Evolutionary conservation across 2,888 invertebrate species (phyloP).

Genomic region (Sesia apiformis): DNA sequence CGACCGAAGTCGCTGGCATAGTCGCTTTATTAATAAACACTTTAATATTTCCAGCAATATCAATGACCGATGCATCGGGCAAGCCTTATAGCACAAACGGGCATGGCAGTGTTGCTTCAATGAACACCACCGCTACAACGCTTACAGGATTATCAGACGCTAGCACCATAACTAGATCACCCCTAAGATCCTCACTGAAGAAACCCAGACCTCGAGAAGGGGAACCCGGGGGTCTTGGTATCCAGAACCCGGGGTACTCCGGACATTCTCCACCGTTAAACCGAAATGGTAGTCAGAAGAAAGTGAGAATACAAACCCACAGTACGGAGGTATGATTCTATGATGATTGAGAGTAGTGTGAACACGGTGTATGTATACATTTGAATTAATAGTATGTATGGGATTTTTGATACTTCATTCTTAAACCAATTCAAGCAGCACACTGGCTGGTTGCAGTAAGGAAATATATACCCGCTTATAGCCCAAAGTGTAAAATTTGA

Average conservation of each 20-base stretch:
- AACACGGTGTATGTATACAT: too few relatives aligned
- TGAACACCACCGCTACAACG: conserved; percentile 82
- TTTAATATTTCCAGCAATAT: conserved; percentile 73
- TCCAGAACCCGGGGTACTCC: conserved; percentile 89
- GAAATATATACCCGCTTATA: too few relatives aligned
- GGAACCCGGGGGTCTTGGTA: conserved; percentile 78
- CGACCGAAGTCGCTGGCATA: too few relatives aligned
- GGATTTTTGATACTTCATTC: too few relatives aligned
- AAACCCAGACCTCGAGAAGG: conserved; percentile 79
- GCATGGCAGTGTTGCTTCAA: conserved; percentile 81
- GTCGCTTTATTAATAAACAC: too few relatives aligned
- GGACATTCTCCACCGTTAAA: conserved; percentile 88
- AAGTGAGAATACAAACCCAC: conserved; percentile 93
- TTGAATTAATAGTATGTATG: too few relatives aligned
- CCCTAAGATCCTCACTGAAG: conserved; percentile 84
- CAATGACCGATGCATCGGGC: conserved; percentile 91
- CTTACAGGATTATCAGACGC: conserved; percentile 74
- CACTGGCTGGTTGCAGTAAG: too few relatives aligned
- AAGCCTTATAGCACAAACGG: conserved; percentile 82
- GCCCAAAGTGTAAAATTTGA: too few relatives aligned
- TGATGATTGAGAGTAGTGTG: too few relatives aligned
- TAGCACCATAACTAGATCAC: conserved; percentile 59
- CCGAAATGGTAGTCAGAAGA: conserved; percentile 90
- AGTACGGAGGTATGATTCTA: conserved; percentile 85
- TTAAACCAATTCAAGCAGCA: too few relatives aligned